Evolutionary conservation across 2,113 vertebrate genomes (phyloP).

Genomic region (Myotis lucifugus): DNA sequence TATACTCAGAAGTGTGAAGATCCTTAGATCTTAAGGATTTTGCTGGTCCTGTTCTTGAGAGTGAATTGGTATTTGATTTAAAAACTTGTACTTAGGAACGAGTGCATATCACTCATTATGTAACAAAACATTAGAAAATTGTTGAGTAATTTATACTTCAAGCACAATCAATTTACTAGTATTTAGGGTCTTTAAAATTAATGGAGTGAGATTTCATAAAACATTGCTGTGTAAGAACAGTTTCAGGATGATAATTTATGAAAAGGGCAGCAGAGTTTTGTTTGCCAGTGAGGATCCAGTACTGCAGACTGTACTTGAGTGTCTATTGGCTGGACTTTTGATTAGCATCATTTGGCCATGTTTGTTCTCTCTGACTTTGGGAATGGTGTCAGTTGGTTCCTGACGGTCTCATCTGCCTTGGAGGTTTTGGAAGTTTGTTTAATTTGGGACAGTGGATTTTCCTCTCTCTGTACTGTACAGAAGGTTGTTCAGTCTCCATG

Average conservation of each 20-base stretch:
- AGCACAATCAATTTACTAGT: not conserved
- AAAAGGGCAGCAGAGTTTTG: not conserved
- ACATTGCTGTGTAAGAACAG: not conserved
- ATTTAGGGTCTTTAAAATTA: not conserved
- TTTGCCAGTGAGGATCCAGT: not conserved
- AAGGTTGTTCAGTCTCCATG: not conserved
- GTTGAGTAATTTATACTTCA: not conserved
- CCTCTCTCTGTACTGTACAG: not conserved
- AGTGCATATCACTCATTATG: not conserved
- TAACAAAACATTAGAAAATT: not conserved
- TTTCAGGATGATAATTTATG: not conserved
- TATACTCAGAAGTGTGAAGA: not conserved
- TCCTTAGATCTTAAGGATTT: not conserved
- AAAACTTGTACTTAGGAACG: not conserved
- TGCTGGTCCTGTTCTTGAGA: not conserved
- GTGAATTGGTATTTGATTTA: not conserved
- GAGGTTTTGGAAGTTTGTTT: not conserved
- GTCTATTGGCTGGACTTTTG: not conserved
- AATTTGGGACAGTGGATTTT: not conserved
- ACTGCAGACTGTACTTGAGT: fast-evolving
- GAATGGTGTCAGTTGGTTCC: not conserved
- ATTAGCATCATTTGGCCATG: not conserved
- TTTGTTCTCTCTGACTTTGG: not conserved
- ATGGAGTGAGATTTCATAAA: not conserved
- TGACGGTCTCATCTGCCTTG: not conserved